A percentile compares a stretch with the other conserved stretches of the same genome.
These are phyloP conservation scores for Caradrina kadenii DNA, from an alignment of 2,888 invertebrate genomes.

Conservation along the genomic window DNA sequence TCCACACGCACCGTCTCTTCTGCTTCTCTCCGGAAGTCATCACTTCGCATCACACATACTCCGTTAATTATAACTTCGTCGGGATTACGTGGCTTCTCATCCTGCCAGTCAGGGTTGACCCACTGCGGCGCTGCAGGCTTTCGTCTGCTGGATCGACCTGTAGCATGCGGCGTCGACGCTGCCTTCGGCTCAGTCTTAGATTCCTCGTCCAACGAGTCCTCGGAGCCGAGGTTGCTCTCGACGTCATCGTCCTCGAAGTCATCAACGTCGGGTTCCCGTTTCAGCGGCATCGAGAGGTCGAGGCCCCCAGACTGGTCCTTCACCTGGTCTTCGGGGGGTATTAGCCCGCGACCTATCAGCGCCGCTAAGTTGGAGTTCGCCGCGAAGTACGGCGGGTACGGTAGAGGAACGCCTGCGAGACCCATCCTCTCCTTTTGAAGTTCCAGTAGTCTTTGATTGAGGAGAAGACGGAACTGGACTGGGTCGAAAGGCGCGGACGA, in stretches of 20 bases:
- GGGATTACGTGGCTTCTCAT: conserved; percentile 90
- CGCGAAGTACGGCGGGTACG: conserved; percentile 94
- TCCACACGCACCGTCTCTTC: conserved; percentile 94
- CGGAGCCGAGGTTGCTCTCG: conserved; percentile 94
- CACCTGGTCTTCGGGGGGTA: conserved; percentile 91
- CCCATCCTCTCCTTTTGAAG: conserved; percentile 96
- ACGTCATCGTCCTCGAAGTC: conserved; percentile 95
- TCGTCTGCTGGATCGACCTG: conserved; percentile 92
- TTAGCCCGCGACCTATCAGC: conserved; percentile 92
- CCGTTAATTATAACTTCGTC: conserved; percentile 98
- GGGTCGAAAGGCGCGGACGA: conserved; percentile 96
- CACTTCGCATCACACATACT: conserved; percentile 97
- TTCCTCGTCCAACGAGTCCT: conserved; percentile 91
- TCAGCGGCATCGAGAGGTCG: conserved; percentile 96
- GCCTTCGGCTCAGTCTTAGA: conserved; percentile 91
- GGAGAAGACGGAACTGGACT: conserved; percentile 96
- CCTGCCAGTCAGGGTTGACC: conserved; percentile 98
- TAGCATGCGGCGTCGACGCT: conserved; percentile 81
- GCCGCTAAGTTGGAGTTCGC: conserved; percentile 94
- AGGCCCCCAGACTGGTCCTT: conserved; percentile 96
- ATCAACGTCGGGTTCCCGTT: conserved; percentile 94
- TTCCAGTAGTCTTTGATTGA: conserved; percentile 97
- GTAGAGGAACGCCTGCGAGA: conserved; percentile 93
- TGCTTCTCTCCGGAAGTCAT: conserved; percentile 92
- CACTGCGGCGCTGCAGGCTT: conserved; percentile 99